Base-by-base conservation (phyloP, 2,797 vertebrate species). In the Labroides dimidiatus region DNA sequence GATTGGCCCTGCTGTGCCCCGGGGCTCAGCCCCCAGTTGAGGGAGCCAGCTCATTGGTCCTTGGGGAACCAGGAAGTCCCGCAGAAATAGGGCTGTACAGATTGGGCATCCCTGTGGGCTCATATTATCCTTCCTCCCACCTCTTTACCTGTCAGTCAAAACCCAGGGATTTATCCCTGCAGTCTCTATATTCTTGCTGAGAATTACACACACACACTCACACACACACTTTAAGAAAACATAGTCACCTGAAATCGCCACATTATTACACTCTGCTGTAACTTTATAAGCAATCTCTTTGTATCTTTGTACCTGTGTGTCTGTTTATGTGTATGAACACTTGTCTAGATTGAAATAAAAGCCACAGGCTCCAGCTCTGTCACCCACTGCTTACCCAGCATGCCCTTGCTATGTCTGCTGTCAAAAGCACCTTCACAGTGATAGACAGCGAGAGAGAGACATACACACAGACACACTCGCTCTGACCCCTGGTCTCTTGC, bases 1-100 rank as follows among this genome's bases (percentile, higher is more conserved):
- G 91, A 93, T 92, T 89, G 86, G 91, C 82, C 88, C 87, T 51
- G 66, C 86, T 87, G 84, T 78, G 87, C 90, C 88, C 83, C 53
- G 51, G 81, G 86, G 84, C 82, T 82, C 78, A 10, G 87, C 90
- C 87, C 82, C 88, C 84, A 88, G 87, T 84, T 69, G 72, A 90
- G 79, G 78, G 77, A 87, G 81, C 78, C 71, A 82, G 84, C 80
- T 90, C 93, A 93, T 94, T 93, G 92, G 92, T 91, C 93, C 80
- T 91, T 69, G 48, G 94, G 93, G 93, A 92, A 83, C 69, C 79
- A 82, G 89, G 85, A 87, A 85, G 86, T 93, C 86, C 83, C 89
- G 62, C 60, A 88, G 88, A 93, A 91, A 90, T 87, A 81, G 85
- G 77, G 62, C 87, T 90, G 82, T 84, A 72, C 88, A 87, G 81